These are phyloP conservation scores for Lathamus discolor DNA, from an alignment of 2,113 vertebrate species.

Conservation along the genomic window DNA sequence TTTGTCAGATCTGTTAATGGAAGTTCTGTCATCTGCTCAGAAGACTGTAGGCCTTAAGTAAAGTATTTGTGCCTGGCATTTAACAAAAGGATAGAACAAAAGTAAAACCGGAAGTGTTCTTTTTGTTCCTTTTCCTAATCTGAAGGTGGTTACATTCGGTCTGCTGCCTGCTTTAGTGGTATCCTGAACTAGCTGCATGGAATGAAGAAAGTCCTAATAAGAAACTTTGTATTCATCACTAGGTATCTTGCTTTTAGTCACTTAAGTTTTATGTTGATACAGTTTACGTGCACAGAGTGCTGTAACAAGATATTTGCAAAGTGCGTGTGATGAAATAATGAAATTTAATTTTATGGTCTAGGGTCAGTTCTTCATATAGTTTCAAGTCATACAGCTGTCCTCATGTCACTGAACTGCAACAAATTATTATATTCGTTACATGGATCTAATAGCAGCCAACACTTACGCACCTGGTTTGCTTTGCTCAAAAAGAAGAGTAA, in stretches of 20 bases:
- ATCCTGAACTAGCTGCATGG: neutral
- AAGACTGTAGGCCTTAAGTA: neutral
- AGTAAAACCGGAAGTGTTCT: neutral
- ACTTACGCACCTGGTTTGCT: neutral
- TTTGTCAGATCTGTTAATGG: neutral
- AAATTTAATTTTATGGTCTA: neutral
- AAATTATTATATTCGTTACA: neutral
- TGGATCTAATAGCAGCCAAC: neutral
- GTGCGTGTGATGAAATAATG: neutral
- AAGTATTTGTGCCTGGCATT: neutral
- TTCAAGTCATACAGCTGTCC: neutral
- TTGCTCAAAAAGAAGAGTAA: neutral
- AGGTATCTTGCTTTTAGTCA: neutral
- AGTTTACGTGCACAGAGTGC: neutral
- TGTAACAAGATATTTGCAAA: neutral
- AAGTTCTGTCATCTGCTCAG: neutral
- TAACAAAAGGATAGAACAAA: neutral
- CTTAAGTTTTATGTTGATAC: neutral
- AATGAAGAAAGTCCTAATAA: neutral
- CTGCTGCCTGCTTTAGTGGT: neutral
- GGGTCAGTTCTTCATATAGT: neutral
- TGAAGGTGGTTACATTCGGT: neutral
- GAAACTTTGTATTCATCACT: neutral
- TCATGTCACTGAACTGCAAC: neutral
- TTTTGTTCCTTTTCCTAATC: neutral